phyloP scores from a whole-genome alignment of 2,888 invertebrate species.

The Barypeithes pellucidus region DNA sequence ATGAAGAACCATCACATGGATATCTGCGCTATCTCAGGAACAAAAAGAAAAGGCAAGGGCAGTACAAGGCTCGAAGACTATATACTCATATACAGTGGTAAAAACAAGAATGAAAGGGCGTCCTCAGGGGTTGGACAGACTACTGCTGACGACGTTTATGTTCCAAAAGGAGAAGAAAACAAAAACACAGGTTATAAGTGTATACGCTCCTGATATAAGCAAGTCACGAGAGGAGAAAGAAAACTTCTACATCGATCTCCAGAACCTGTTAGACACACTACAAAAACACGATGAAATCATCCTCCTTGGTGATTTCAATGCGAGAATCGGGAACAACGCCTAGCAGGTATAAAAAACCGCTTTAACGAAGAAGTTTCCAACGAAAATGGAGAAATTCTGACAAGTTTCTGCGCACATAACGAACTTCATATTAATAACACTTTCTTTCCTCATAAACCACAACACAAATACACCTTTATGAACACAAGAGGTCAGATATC shows the following conservation, averaged over 20 bases:
- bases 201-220: background rate
- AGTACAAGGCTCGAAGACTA: background rate
- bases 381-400: slow-evolving; percentile 9
- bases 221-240: background rate
- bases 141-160: too few relatives aligned
- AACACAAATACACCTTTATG: too few relatives aligned
- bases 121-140: slow-evolving; percentile 8
- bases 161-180: too few relatives aligned
- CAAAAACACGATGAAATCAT: background rate
- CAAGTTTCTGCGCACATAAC: too few relatives aligned
- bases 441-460: too few relatives aligned
- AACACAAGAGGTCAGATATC: too few relatives aligned
- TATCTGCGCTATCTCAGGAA: slow-evolving; percentile 23
- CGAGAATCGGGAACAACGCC: background rate
- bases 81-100: slow-evolving; percentile 22
- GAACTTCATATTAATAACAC: too few relatives aligned
- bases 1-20: slow-evolving; percentile 30
- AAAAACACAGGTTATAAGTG: background rate
- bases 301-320: background rate
- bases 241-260: background rate
- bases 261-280: background rate
- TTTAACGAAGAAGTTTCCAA: background rate
- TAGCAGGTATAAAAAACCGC: background rate
- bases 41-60: background rate
- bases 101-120: slow-evolving; percentile 26